Conservation (phyloP, 1,140 invertebrate species). For the Ceratoteleas bidentatus region DNA sequence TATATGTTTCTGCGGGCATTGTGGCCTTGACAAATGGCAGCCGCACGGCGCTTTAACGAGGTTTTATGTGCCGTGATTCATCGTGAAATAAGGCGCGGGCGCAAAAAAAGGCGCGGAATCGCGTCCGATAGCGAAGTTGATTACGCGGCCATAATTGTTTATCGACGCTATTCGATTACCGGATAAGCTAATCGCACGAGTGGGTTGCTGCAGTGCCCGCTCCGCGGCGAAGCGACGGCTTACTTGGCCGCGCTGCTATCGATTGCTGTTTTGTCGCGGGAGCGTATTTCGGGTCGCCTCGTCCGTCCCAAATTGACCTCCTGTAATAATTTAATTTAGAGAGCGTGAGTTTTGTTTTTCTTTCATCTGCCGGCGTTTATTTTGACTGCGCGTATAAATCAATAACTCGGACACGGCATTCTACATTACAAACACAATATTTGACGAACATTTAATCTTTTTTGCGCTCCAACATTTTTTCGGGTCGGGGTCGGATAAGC, state of each 20-base stretch:
- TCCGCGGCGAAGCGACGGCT: not conserved
- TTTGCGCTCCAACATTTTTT: too few relatives aligned
- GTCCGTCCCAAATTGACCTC: conserved; percentile 4
- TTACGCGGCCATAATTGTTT: too few relatives aligned
- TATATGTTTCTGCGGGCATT: not conserved
- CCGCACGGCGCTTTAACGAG: conserved; percentile 3
- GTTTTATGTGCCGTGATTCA: not conserved
- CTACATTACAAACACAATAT: too few relatives aligned
- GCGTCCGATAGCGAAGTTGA: not conserved
- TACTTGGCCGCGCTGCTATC: conserved; percentile 3
- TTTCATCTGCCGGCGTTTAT: conserved; percentile 14
- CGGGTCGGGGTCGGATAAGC: too few relatives aligned
- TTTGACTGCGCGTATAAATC: conserved; percentile 12
- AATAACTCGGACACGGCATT: conserved; percentile 13
- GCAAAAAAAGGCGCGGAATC: too few relatives aligned
- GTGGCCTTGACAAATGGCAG: conserved; percentile 19
- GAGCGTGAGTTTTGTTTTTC: conserved; percentile 21
- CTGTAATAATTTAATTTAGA: conserved; percentile 16
- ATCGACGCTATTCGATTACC: too few relatives aligned
- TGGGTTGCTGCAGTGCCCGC: not conserved
- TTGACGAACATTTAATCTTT: too few relatives aligned
- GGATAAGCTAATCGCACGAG: not conserved
- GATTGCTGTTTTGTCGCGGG: conserved; percentile 10
- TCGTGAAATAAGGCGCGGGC: not conserved
- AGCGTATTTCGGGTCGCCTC: conserved; percentile 7